These are phyloP conservation scores for Ochropleura leucogaster DNA, from an alignment of 2,888 invertebrate genomes.

Conservation along the genomic window DNA sequence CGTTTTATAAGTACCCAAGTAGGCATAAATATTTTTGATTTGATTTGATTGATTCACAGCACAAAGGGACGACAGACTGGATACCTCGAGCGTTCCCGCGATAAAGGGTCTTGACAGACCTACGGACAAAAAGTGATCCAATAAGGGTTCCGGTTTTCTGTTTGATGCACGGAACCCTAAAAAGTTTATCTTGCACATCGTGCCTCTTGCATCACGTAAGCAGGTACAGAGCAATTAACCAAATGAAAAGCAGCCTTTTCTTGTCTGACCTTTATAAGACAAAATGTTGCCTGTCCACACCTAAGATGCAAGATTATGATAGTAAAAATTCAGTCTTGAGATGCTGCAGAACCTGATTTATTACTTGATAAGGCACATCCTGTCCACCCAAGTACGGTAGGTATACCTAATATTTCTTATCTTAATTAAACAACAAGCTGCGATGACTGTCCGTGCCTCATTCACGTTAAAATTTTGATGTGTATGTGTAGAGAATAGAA, in stretches of 20 bases:
- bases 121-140: no score
- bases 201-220: not conserved
- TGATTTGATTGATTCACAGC: no score
- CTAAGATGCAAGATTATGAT: conserved; percentile 36
- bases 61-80: no score
- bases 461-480: no score
- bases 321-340: conserved; percentile 1
- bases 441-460: no score
- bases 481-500: no score
- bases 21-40: no score
- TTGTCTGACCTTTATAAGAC: conserved; percentile 2
- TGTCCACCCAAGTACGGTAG: conserved; percentile 7
- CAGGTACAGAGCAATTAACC: conserved; percentile 1
- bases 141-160: no score
- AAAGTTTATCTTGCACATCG: not conserved
- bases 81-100: no score
- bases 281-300: conserved; percentile 12
- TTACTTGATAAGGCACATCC: conserved; percentile 23
- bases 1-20: no score
- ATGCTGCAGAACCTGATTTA: conserved; percentile 25
- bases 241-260: conserved; percentile 3
- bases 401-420: not conserved
- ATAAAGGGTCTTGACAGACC: no score
- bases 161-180: no score
- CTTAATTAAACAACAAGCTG: not conserved